Conservation (phyloP, 35 echinoderm and acorn worm genomes). For the Ophioderma brevispina region DNA sequence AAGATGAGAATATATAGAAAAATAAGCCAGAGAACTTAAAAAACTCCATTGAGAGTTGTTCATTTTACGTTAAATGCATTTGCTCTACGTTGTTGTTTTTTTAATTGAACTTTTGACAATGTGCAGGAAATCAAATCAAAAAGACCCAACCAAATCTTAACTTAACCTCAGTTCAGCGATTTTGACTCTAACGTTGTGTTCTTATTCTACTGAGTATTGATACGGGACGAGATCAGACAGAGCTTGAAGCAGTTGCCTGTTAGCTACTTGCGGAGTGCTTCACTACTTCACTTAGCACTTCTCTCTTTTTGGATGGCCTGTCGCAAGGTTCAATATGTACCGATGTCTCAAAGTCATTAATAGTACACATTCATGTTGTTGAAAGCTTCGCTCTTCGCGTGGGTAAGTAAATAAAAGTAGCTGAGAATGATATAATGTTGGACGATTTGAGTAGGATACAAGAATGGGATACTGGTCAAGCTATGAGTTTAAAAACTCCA, state of each 20-base stretch:
- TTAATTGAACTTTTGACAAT: too few relatives aligned
- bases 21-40: too few relatives aligned
- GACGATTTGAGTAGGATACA: too few relatives aligned
- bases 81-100: background rate
- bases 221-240: background rate
- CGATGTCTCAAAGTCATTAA: conserved; percentile 55
- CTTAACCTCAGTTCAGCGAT: background rate
- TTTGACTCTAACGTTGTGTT: background rate
- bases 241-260: background rate
- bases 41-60: too few relatives aligned
- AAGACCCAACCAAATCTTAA: background rate
- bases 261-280: conserved; percentile 53
- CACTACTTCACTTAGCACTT: conserved; percentile 81
- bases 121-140: background rate
- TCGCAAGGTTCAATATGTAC: conserved; percentile 86
- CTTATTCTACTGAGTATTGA: background rate
- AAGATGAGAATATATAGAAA: too few relatives aligned
- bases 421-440: too few relatives aligned
- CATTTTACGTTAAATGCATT: too few relatives aligned
- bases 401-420: too few relatives aligned
- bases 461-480: too few relatives aligned
- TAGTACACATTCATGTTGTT: background rate
- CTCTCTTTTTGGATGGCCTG: conserved; percentile 93
- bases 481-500: too few relatives aligned
- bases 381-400: conserved; percentile 22